Evolutionary conservation across 2,797 vertebrate species (phyloP), one percentile per base, ranked within the genome.

Genomic region (Fistularia tabacaria): DNA sequence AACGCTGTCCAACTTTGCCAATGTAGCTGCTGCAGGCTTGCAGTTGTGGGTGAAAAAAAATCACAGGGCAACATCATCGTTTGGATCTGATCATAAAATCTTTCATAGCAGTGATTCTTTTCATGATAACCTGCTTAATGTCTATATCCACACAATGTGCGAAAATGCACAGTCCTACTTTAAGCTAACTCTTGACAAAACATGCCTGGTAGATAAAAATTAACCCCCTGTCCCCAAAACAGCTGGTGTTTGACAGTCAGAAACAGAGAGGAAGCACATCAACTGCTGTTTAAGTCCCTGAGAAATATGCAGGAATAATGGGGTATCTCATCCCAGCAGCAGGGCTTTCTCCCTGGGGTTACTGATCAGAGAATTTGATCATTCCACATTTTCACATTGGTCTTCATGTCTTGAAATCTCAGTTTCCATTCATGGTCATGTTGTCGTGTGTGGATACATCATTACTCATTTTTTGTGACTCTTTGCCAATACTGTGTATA

Each of bases 281-380:
- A 85, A 79, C 77, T 61, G 50, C 58, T 85, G 77, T 76, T 83
- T 82, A 64, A 46, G 64, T 69, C 57, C 54, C 49, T n/a, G 13
- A 67, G 60, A 85, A 84, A 83, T 78, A 84, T 83, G 74, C 58
- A 72, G 73, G 71, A 81, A 81, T 83, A 67, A 77, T 73, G 74
- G 71, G 64, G 67, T 59, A 51, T 47, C 57, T 53, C 60, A 59
- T 74, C 51, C 38, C 57, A 76, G 76, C 68, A 70, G 52, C 36
- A 46, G 40, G 57, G 51, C 49, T 38, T 13, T 59, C 51, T 52
- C 63, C 56, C 38, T 40, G 11, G 45, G 3, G 40, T 64, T 50
- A 4, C 5, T 25, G 25, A 25, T 25, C 25, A 25, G 5, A 25
- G 25, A 25, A 25, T 25, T 25, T 5, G 25, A 25, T 25, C 25